phyloP scores from a whole-genome alignment of 2,113 vertebrate genomes.

The Carettochelys insculpta region DNA sequence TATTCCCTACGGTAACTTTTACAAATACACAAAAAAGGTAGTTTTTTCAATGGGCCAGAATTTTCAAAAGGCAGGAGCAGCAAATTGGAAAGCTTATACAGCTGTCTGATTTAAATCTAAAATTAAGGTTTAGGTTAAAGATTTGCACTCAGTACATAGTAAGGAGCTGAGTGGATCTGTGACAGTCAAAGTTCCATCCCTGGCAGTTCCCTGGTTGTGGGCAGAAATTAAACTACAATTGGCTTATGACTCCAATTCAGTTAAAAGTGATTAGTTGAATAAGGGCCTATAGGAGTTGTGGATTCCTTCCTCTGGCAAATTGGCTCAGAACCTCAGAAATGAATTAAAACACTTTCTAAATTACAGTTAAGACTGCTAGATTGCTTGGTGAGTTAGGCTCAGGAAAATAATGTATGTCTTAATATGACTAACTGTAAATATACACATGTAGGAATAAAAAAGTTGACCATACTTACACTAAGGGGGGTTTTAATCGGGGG shows the following conservation, averaged over 20 bases:
- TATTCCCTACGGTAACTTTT: not conserved
- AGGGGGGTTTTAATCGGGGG: not conserved
- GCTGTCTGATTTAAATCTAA: not conserved
- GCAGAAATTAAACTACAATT: not conserved
- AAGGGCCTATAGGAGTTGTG: no score
- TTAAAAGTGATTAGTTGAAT: no score
- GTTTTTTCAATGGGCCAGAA: not conserved
- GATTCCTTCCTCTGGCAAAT: no score
- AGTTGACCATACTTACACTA: not conserved
- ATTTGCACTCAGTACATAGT: not conserved
- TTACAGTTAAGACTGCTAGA: not conserved
- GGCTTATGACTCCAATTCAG: not conserved
- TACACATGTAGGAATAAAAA: not conserved
- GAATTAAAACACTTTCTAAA: not conserved
- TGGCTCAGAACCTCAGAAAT: not conserved
- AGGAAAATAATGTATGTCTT: not conserved
- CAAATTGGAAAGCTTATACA: not conserved
- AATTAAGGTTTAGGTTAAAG: not conserved
- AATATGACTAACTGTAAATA: not conserved
- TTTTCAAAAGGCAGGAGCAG: not conserved
- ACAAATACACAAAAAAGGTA: not conserved
- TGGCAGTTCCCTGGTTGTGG: not conserved
- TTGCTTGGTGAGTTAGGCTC: not conserved
- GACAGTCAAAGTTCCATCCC: not conserved
- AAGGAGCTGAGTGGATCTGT: not conserved